phyloP scores from a whole-genome alignment of 2,888 invertebrate genomes.

The Microplitis manilae region DNA sequence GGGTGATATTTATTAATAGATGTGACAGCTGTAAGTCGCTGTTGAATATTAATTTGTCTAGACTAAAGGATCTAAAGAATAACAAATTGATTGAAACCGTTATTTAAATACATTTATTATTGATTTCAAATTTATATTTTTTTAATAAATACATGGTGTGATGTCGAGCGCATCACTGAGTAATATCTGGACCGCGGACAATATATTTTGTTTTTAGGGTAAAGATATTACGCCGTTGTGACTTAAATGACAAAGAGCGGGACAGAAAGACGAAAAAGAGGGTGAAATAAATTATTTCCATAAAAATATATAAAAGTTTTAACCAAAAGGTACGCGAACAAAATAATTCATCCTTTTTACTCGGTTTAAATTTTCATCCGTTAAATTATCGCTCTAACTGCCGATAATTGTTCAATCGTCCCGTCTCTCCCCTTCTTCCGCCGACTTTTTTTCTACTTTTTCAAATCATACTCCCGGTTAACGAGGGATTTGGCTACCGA shows the following conservation, averaged over 20 bases:
- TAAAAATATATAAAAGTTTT: background rate
- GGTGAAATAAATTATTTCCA: background rate
- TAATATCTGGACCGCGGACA: conserved; percentile 33
- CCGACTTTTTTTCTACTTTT: background rate
- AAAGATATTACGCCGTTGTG: conserved; percentile 22
- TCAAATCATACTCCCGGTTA: background rate
- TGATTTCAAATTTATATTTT: conserved; percentile 45
- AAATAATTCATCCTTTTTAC: too few relatives aligned
- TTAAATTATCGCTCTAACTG: background rate
- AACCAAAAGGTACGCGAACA: too few relatives aligned
- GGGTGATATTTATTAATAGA: background rate
- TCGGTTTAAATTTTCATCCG: background rate
- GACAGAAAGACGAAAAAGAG: background rate
- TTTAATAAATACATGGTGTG: conserved; percentile 41
- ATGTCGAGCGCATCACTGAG: conserved; percentile 29
- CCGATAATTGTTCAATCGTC: background rate
- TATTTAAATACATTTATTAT: conserved; percentile 63
- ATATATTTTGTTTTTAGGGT: conserved; percentile 13
- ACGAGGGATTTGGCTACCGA: background rate
- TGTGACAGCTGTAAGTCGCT: background rate
- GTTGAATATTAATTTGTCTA: background rate
- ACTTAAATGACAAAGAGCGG: conserved; percentile 17
- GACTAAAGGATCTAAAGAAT: conserved; percentile 1
- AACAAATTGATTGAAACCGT: conserved; percentile 38
- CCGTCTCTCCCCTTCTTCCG: background rate